Evolutionary conservation across 2,113 vertebrate species (phyloP).

Genomic region (Siniperca knerii): DNA sequence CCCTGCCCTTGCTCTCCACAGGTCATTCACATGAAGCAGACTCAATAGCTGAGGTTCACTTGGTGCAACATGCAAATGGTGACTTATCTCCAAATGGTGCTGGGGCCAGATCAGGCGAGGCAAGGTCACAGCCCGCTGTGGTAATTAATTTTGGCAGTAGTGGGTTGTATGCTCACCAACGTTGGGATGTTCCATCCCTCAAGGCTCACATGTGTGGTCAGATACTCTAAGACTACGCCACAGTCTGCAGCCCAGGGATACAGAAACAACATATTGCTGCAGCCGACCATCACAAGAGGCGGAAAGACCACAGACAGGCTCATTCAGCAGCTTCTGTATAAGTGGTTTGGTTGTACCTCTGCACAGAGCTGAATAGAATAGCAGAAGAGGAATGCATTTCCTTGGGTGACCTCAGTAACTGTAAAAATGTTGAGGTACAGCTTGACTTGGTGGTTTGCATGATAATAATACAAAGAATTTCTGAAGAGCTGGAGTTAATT

Average conservation of each 20-base stretch:
- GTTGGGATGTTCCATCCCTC: constrained; percentile 48
- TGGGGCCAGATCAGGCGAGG: constrained; percentile 8
- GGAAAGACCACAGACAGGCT: constrained; percentile 15
- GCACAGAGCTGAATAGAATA: constrained; percentile 20
- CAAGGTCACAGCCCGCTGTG: constrained; percentile 58
- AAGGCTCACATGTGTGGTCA: constrained; percentile 54
- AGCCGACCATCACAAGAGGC: constrained; percentile 37
- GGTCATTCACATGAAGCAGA: constrained; percentile 52
- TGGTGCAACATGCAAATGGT: constrained; percentile 60
- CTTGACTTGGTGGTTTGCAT: constrained; percentile 49
- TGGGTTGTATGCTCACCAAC: constrained; percentile 42
- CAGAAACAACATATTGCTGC: constrained; percentile 15
- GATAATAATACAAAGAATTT: constrained; percentile 50
- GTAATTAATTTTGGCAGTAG: constrained; percentile 70
- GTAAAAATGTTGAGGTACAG: constrained; percentile 30
- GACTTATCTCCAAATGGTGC: constrained; percentile 63
- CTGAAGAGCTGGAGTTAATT: constrained; percentile 60
- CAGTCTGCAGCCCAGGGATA: constrained; percentile 31
- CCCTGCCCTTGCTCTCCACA: constrained; percentile 22
- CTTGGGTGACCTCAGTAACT: constrained; percentile 2
- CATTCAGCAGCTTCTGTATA: neutral
- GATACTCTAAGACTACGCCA: constrained; percentile 33
- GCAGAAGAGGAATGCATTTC: constrained; percentile 25
- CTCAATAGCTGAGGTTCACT: constrained; percentile 59
- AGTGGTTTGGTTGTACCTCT: constrained; percentile 24